Evolutionary conservation across 2,888 invertebrate species (phyloP).

Genomic region (Nineta flava): DNA sequence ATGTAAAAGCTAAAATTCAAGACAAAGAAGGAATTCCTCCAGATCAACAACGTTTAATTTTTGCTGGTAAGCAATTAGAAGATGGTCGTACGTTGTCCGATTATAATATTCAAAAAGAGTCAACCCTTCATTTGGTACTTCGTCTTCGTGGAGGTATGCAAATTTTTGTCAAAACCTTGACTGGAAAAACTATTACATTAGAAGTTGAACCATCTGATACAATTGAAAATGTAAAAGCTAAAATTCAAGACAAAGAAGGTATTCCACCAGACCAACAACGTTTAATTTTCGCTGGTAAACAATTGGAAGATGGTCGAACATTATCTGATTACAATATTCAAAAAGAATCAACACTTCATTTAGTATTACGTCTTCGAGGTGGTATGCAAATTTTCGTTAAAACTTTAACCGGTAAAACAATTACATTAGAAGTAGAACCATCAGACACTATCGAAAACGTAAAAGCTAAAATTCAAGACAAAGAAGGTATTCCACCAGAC

Average conservation of each 20-base stretch:
- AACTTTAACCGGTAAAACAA: conserved; percentile 33
- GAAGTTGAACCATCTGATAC: conserved; percentile 42
- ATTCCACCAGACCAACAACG: conserved; percentile 37
- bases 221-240: conserved; percentile 44
- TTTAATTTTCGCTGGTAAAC: conserved; percentile 46
- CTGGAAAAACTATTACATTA: conserved; percentile 37
- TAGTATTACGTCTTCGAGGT: conserved; percentile 40
- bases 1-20: conserved; percentile 37
- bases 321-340: conserved; percentile 45
- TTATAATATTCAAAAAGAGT: conserved; percentile 85
- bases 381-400: conserved; percentile 36
- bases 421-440: conserved; percentile 41
- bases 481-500: conserved; percentile 81
- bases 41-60: conserved; percentile 72
- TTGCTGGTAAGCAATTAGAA: conserved; percentile 63
- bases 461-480: conserved; percentile 81
- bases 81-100: conserved; percentile 37
- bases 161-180: conserved; percentile 39
- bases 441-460: conserved; percentile 90
- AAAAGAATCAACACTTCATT: conserved; percentile 38
- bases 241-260: conserved; percentile 32
- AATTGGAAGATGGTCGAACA: conserved; percentile 47
- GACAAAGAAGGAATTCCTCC: conserved; percentile 76
- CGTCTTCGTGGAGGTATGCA: conserved; percentile 58
- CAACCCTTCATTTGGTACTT: conserved; percentile 80